These are phyloP conservation scores for Lepidochrysops patricia DNA, from an alignment of 2,888 invertebrate species.

Conservation along the genomic window DNA sequence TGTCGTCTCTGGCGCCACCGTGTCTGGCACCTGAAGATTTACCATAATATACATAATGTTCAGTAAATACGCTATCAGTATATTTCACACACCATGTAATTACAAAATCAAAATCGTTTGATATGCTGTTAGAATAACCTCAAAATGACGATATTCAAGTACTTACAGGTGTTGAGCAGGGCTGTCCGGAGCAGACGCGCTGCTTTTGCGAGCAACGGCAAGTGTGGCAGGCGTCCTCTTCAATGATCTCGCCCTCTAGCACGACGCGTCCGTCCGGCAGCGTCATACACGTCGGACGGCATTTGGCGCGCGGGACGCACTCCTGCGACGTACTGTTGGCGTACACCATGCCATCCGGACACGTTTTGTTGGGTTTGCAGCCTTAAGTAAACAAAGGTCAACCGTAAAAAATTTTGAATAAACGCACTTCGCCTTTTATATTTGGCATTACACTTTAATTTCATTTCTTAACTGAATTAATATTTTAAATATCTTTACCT, in stretches of 20 bases:
- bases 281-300: constrained; percentile 81
- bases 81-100: no score
- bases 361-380: constrained; percentile 80
- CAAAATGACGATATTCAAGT: not conserved
- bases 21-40: constrained; percentile 10
- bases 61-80: no score
- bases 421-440: no score
- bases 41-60: no score
- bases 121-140: no score
- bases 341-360: constrained; percentile 83
- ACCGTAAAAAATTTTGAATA: no score
- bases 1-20: constrained; percentile 31
- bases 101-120: no score
- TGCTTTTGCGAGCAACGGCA: constrained; percentile 84
- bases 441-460: no score
- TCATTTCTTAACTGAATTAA: no score
- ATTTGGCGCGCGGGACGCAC: constrained; percentile 83
- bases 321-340: constrained; percentile 78
- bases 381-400: constrained; percentile 47
- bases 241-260: constrained; percentile 85
- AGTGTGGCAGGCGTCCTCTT: constrained; percentile 85
- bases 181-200: constrained; percentile 80
- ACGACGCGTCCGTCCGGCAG: constrained; percentile 77
- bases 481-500: constrained; percentile 64
- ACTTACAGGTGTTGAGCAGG: constrained; percentile 70